Evolutionary conservation across 2,113 vertebrate genomes (phyloP).

Genomic region (Cyprinodon brontotheroides): DNA sequence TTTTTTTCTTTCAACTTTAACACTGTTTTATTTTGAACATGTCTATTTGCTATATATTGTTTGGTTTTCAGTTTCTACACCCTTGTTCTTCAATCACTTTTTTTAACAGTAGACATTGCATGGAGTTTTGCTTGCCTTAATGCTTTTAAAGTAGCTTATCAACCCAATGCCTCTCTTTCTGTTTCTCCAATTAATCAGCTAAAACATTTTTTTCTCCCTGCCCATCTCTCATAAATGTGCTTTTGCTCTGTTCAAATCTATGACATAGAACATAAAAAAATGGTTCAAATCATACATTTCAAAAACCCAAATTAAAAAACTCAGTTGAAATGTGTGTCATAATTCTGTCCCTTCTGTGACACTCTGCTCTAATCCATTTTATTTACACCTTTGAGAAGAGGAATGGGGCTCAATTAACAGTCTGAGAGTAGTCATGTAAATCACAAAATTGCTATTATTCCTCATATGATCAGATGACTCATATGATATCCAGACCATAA

Average conservation of each 20-base stretch:
- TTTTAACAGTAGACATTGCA: no score
- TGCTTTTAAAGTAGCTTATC: neutral
- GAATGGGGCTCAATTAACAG: slow-evolving; percentile 43
- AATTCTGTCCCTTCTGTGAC: neutral
- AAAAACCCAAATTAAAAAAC: slow-evolving; percentile 19
- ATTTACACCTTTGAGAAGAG: slow-evolving; percentile 25
- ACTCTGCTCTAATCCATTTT: neutral
- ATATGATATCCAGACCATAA: slow-evolving; percentile 49
- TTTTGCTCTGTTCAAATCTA: neutral
- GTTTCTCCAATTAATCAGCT: neutral
- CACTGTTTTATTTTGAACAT: no score
- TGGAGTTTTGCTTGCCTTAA: no score
- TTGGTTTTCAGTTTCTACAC: neutral
- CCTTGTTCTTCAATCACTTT: neutral
- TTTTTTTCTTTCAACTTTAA: neutral
- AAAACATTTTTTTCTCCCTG: neutral
- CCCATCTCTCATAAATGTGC: slow-evolving; percentile 11
- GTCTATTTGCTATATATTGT: no score
- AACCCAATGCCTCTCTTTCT: neutral
- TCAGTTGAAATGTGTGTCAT: slow-evolving; percentile 10
- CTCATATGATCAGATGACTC: slow-evolving; percentile 26
- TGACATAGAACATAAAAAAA: neutral
- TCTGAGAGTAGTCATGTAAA: slow-evolving; percentile 23
- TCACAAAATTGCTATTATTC: slow-evolving; percentile 25
- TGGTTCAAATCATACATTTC: neutral